Base-by-base conservation (phyloP, 2,797 vertebrate genomes). In the Lacerta agilis region DNA sequence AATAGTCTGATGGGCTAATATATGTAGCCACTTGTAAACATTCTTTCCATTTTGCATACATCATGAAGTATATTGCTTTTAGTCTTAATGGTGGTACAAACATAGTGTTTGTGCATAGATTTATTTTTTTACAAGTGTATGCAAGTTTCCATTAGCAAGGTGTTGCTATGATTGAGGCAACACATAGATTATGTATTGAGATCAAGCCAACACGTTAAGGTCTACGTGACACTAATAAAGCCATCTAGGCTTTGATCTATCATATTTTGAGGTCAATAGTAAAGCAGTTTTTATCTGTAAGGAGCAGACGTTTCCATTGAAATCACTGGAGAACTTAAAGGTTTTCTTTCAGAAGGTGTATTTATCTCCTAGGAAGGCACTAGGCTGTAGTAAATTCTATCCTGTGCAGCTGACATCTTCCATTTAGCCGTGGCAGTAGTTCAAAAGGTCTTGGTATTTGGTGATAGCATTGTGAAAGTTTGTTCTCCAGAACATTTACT, bases 41-140 rank as follows among this genome's bases (percentile, higher is more conserved):
- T 38, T 11, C 11, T 33, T 61, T 73, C 61, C n/a, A 33, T 6
- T 49, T 71, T 88, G 29, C 10, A 20, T 9, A 38, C 33, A 15
- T 79, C 69, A 80, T 73, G 8, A 36, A 55, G 29, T 79, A 1
- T 38, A 76, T 25, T 61, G 33, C 8, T 61, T 83, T 71, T 83
- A 55, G 18, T 17, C 27, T 55, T 72, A 20, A 43, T 13, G 33
- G 7, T 27, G 13, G 3, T 43, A 33, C 49, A 84, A 61, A 23
- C 38, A 64, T 33, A 71, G 25, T 5, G 5, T 78, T 77, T 79
- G 27, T 72, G 1, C 41, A 25, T 72, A 43, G 10, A 10, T 72
- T 84, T 18, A 71, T 61, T 72, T 72, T 72, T 87, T 67, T 72
- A 90, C 84, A 88, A 64, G 33, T 15, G 13, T 61, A 88, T 67